Base-by-base conservation (phyloP, 2,888 invertebrate genomes). In the Blastobasis lacticolella region DNA sequence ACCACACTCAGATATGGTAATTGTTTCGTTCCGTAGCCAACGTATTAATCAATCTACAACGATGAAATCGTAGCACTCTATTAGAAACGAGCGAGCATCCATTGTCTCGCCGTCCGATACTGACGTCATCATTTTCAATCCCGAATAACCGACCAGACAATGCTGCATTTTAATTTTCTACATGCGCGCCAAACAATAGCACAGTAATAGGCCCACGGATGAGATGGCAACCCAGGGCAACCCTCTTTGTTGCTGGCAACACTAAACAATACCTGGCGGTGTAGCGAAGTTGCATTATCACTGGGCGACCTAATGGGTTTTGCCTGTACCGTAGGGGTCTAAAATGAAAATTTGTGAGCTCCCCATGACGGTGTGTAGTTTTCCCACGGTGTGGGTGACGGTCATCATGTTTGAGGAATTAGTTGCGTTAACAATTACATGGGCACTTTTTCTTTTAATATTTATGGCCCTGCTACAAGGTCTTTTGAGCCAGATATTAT, bases 141-240 rank as follows among this genome's bases (percentile, higher is more conserved):
- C 38, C n/a, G 61, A 59, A 62, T 68, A 62, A 69, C 67, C 63
- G 71, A 62, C 60, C 68, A 79, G 73, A 87, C 86, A 86, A 86
- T 82, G 79, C 77, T 73, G 80, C 80, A 82, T 87, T 87, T 87
- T 87, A 87, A 87, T 87, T 86, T 86, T 75, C 83, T 78, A 78
- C 79, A 70, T 69, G 74, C 73, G 70, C 70, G 67, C 68, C 68
- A 71, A 56, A 86, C 86, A 86, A 87, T 85, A 75, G 85, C 65
- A 70, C 68, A 55, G 77, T 84, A 85, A 84, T 86, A 80, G 81
- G 73, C 75, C 69, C 72, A 73, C 77, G 78, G 83, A 84, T 79
- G 84, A 84, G 78, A 81, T 77, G 72, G 79, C 75, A 77, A 78
- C 82, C 80, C 75, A 68, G 9, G 42, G 64, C 61, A 62, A 74